Evolutionary conservation across 92 coral and sea anemone species (phyloP).

Genomic region (Galaxea fascicularis): DNA sequence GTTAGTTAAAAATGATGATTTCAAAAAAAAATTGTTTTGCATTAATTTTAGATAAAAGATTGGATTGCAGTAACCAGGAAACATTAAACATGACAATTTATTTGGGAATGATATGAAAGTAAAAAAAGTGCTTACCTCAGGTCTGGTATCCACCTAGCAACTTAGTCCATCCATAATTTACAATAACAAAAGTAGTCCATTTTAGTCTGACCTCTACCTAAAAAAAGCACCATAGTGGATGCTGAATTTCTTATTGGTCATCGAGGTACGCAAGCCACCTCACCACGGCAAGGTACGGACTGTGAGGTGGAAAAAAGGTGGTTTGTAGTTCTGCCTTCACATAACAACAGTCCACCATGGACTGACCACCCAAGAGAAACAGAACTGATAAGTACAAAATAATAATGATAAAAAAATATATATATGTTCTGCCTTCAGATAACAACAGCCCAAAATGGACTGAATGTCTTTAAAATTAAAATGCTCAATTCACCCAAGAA

Average conservation of each 20-base stretch:
- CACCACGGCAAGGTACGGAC: background rate
- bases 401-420: background rate
- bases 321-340: constrained; percentile 38
- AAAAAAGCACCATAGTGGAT: background rate
- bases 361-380: constrained; percentile 62
- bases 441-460: constrained; percentile 20
- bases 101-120: background rate
- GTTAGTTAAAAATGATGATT: background rate
- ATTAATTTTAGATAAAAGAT: constrained; percentile 3
- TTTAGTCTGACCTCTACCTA: constrained; percentile 12
- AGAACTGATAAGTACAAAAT: background rate
- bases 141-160: background rate
- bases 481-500: too few species aligned
- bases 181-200: background rate
- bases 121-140: constrained; percentile 2
- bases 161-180: background rate
- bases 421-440: constrained; percentile 22
- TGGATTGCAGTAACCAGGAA: background rate
- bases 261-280: background rate
- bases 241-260: background rate
- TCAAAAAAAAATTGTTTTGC: background rate
- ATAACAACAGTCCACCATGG: constrained; percentile 52
- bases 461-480: background rate
- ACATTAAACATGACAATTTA: background rate
- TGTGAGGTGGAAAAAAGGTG: background rate